phyloP scores from a whole-genome alignment of 2,797 vertebrate species.

The Acrocephalus scirpaceus region DNA sequence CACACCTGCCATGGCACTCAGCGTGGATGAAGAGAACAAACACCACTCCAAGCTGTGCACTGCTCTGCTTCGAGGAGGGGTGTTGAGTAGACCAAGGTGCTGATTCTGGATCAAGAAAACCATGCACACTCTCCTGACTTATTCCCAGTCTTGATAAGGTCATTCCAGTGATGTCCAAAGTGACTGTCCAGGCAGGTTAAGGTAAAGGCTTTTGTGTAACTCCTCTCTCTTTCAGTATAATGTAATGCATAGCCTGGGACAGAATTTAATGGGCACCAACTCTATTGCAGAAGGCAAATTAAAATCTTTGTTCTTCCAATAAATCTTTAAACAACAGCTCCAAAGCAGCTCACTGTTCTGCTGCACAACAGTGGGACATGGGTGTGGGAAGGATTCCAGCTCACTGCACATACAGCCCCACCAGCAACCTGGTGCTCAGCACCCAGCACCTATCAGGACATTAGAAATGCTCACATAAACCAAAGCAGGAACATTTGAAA shows the following conservation, averaged over 20 bases:
- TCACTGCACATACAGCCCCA: not conserved
- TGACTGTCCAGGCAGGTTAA: not conserved
- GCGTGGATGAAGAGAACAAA: not conserved
- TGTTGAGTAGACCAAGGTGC: not conserved
- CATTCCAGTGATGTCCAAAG: not conserved
- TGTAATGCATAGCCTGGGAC: not conserved
- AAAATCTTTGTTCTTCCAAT: not conserved
- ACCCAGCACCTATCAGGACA: not conserved
- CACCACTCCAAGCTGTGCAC: not conserved
- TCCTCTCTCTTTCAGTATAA: not conserved
- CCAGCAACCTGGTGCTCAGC: not conserved
- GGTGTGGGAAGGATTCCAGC: not conserved
- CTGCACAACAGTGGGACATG: fast-evolving
- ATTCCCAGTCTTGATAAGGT: not conserved
- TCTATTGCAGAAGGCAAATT: not conserved
- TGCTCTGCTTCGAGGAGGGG: fast-evolving
- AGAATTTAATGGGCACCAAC: not conserved
- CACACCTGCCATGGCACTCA: not conserved
- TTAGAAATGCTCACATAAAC: not conserved
- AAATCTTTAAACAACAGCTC: not conserved
- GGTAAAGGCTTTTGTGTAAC: not conserved
- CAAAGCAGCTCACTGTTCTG: not conserved
- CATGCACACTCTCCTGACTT: not conserved
- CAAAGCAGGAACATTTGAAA: not conserved
- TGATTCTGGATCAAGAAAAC: not conserved